Evolutionary conservation across 1,140 invertebrate genomes (phyloP).

Genomic region (Macrotrachela quadricornifera): DNA sequence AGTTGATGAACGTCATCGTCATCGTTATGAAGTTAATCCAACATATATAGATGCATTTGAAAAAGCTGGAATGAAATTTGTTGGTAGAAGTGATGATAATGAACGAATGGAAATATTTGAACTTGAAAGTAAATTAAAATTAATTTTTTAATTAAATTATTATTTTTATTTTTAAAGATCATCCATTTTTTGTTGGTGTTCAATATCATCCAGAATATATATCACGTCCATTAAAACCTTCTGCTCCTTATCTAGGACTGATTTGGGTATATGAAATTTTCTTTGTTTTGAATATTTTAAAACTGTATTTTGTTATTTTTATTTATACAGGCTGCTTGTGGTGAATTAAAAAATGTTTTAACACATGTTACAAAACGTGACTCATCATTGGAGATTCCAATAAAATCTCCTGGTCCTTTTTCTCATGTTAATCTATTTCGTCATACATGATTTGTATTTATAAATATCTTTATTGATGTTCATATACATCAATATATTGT

Average conservation of each 20-base stretch:
- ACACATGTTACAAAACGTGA: too few species aligned
- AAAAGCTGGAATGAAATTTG: constrained; percentile 62
- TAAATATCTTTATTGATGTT: too few species aligned
- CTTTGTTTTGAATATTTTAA: too few species aligned
- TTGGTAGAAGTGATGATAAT: constrained; percentile 49
- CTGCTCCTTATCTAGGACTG: constrained; percentile 70
- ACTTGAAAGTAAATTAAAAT: constrained; percentile 19
- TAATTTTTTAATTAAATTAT: too few species aligned
- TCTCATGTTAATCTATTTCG: too few species aligned
- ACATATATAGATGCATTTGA: constrained; percentile 55
- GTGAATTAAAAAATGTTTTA: constrained; percentile 13
- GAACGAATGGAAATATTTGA: constrained; percentile 60
- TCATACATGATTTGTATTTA: too few species aligned
- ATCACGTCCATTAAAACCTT: constrained; percentile 70
- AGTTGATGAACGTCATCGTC: constrained; percentile 81
- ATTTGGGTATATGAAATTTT: too few species aligned
- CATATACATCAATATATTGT: too few species aligned
- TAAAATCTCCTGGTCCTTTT: too few species aligned
- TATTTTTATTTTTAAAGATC: constrained; percentile 21
- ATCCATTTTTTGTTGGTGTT: constrained; percentile 79
- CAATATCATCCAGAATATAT: constrained; percentile 96
- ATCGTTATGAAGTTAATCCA: constrained; percentile 70
- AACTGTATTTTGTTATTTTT: too few species aligned
- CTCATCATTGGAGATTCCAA: too few species aligned
- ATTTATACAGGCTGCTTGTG: constrained; percentile 40